A percentile compares a stretch with the other conserved stretches of the same genome.
phyloP scores from a whole-genome alignment of 2,113 vertebrate species.

The Microcebus ravelobensis region DNA sequence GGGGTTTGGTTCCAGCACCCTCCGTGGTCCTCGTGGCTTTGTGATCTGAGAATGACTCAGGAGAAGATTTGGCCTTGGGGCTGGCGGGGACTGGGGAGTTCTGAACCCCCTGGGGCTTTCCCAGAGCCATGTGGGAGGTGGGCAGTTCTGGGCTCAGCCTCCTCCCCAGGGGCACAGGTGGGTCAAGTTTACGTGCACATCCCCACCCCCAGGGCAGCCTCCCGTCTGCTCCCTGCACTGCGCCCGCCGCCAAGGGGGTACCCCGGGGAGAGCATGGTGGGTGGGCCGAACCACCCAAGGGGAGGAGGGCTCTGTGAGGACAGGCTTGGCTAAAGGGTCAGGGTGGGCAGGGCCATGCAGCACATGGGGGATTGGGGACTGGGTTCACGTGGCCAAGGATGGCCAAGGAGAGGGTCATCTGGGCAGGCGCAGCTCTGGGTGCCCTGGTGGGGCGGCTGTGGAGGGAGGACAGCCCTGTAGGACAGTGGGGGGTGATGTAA shows the following conservation, averaged over 20 bases:
- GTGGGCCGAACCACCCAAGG: too few relatives aligned
- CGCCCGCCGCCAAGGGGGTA: background rate
- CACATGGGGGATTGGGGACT: too few relatives aligned
- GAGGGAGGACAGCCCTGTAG: background rate
- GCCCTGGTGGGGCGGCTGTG: accelerated
- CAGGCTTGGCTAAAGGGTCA: background rate
- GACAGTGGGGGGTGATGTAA: background rate
- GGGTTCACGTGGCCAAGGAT: background rate
- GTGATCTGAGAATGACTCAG: background rate
- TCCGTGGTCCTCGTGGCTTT: background rate
- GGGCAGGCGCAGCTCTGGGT: background rate
- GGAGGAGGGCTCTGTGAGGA: too few relatives aligned
- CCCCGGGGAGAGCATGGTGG: too few relatives aligned
- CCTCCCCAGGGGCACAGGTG: background rate
- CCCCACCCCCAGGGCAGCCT: background rate
- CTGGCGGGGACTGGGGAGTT: background rate
- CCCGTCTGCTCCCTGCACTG: background rate
- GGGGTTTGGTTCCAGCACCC: background rate
- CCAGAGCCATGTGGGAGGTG: background rate
- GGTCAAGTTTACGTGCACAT: background rate
- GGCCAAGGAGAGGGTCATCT: background rate
- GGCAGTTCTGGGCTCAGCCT: background rate
- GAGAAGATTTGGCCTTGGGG: background rate
- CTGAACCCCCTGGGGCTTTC: background rate
- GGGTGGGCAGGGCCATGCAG: background rate